Evolutionary conservation across 2,797 vertebrate species (phyloP).

Genomic region (Enteromius paludinosus): DNA sequence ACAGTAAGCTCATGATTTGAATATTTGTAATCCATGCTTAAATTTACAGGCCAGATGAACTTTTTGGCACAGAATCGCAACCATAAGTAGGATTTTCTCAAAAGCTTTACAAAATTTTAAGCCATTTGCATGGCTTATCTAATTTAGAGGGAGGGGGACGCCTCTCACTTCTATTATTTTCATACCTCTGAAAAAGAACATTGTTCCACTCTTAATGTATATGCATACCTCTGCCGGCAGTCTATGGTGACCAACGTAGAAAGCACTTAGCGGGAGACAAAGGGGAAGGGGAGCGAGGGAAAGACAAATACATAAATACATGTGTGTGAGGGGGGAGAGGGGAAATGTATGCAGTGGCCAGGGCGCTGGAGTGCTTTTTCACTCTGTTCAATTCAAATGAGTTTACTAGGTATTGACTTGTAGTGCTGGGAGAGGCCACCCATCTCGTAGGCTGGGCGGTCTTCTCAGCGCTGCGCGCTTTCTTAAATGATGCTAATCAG

Average conservation of each 20-base stretch:
- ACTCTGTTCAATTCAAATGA: slow-evolving; percentile 87
- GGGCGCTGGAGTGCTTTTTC: slow-evolving; percentile 77
- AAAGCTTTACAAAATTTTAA: slow-evolving; percentile 89
- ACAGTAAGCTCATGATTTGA: slow-evolving; percentile 91
- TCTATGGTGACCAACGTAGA: slow-evolving; percentile 46
- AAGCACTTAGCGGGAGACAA: slow-evolving; percentile 52
- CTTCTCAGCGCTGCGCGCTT: slow-evolving; percentile 79
- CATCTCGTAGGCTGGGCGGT: slow-evolving; percentile 86
- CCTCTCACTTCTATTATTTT: slow-evolving; percentile 78
- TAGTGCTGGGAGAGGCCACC: slow-evolving; percentile 89
- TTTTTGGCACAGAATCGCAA: slow-evolving; percentile 86
- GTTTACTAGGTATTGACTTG: slow-evolving; percentile 88
- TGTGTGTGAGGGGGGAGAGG: slow-evolving; percentile 39
- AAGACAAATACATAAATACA: slow-evolving; percentile 43
- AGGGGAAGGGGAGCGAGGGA: slow-evolving; percentile 60
- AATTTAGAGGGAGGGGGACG: slow-evolving; percentile 78
- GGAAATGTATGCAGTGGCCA: slow-evolving; percentile 65
- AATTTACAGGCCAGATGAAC: slow-evolving; percentile 91
- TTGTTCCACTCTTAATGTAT: slow-evolving; percentile 73
- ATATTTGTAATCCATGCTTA: slow-evolving; percentile 91
- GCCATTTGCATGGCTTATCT: slow-evolving; percentile 89
- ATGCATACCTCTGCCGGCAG: slow-evolving; percentile 57
- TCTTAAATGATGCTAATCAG: slow-evolving; percentile 99
- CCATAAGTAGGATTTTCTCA: slow-evolving; percentile 88
- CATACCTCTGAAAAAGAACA: slow-evolving; percentile 71